phyloP scores from a whole-genome alignment of 1,140 invertebrate species.

The Drosophila asahinai region DNA sequence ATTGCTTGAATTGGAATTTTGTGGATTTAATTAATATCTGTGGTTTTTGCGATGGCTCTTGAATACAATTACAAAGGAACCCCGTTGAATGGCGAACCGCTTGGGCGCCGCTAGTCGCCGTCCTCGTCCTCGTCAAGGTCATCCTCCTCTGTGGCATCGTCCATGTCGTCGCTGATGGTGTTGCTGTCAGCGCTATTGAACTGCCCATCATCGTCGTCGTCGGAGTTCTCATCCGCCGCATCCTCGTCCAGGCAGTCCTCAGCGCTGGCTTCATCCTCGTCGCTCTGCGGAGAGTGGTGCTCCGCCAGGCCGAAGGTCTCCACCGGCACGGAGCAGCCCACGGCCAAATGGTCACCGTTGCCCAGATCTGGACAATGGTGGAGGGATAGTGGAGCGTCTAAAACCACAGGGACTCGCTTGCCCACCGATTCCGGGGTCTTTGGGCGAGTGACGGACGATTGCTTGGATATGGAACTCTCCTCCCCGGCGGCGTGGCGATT shows the following conservation, averaged over 20 bases:
- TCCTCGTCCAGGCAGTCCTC: slow-evolving; percentile 27
- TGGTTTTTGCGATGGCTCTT: background rate
- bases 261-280: slow-evolving; percentile 22
- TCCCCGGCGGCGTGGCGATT: slow-evolving; percentile 54
- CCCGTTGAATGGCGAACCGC: background rate
- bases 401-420: background rate
- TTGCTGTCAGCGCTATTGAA: slow-evolving; percentile 40
- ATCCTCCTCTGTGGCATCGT: slow-evolving; percentile 31
- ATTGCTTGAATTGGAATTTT: slow-evolving; percentile 25
- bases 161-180: slow-evolving; percentile 25
- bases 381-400: background rate
- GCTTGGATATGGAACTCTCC: slow-evolving; percentile 17
- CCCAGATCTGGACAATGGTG: slow-evolving; percentile 44
- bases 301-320: background rate
- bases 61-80: slow-evolving; percentile 10
- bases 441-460: background rate
- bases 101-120: background rate
- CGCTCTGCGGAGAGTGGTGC: slow-evolving; percentile 14
- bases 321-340: slow-evolving; percentile 8
- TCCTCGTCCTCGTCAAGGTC: slow-evolving; percentile 22
- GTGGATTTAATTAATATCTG: slow-evolving; percentile 3
- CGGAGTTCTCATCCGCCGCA: slow-evolving; percentile 25
- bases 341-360: slow-evolving; percentile 60
- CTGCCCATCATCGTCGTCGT: slow-evolving; percentile 41
- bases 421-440: background rate